Evolutionary conservation across 2,113 vertebrate genomes (phyloP), one percentile per base, ranked within the genome.

Genomic region (Carollia perspicillata): DNA sequence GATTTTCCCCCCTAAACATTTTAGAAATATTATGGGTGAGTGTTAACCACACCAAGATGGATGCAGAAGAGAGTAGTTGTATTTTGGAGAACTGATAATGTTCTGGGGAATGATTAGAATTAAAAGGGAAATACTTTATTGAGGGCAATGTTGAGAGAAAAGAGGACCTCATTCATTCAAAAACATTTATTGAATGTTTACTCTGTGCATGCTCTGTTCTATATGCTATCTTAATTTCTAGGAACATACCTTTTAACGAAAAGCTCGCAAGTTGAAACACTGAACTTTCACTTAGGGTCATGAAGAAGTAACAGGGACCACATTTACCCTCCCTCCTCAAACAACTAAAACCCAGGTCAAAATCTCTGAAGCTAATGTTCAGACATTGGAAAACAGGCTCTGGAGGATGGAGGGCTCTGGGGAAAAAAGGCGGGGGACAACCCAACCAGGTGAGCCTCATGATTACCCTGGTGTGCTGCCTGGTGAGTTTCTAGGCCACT

Each of bases 61-160:
- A 37, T 51, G 49, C 4, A 79, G 44, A 40, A 74, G 37, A 87
- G 60, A 37, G 7, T 1, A 78, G 65, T 23, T 26, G 5, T 89
- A 75, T 72, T 63, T 94, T 22, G 5, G 26, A 68, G 66, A 94
- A 89, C 35, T 75, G 33, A 63, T 86, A 37, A 75, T 90, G 40
- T 78, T 86, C 37, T 93, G 51, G 30, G 22, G 93, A 93, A 77
- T 83, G n/a, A 8, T 71, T 90, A 78, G 8, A 90, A 75, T 90
- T 53, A 55, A 86, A 96, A 86, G 68, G 28, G 49, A 49, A 89
- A 80, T 93, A 83, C 18, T 78, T 55, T 33, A 55, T 22, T 51
- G 42, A 77, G 26, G 90, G 77, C 22, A 87, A 40, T n/a, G 11
- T 42, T 77, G 68, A 37, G n/a, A 93, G 42, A 69, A 96, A 86